These are phyloP conservation scores for Tylochromis polylepis DNA, from an alignment of 2,113 vertebrate species.

Conservation along the genomic window DNA sequence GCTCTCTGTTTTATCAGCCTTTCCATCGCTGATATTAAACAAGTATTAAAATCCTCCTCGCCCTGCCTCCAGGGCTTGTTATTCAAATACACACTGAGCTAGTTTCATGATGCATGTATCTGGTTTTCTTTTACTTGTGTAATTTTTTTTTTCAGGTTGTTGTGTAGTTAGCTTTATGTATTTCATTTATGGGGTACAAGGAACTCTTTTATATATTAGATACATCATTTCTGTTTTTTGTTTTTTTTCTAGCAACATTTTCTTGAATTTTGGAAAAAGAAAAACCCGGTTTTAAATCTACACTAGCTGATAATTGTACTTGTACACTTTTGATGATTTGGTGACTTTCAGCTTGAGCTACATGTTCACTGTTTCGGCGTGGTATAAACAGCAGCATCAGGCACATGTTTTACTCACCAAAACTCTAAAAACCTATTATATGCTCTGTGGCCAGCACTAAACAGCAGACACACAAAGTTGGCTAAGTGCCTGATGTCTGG, in stretches of 20 bases:
- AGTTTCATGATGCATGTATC: background rate
- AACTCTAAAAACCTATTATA: background rate
- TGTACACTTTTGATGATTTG: background rate
- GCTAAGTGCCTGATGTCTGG: background rate
- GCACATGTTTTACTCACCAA: background rate
- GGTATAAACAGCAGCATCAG: background rate
- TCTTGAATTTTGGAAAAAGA: background rate
- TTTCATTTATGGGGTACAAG: background rate
- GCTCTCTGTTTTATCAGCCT: background rate
- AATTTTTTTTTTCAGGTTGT: background rate
- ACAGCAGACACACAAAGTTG: background rate
- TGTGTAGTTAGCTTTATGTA: background rate
- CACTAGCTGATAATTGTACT: background rate
- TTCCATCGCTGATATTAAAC: background rate
- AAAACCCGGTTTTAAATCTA: background rate
- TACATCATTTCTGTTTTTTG: background rate
- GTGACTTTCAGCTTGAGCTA: background rate
- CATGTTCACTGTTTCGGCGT: background rate
- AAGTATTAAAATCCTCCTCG: background rate
- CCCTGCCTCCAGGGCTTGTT: background rate
- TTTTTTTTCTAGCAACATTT: background rate
- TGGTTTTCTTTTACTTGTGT: background rate
- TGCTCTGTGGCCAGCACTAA: background rate
- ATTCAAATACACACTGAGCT: background rate
- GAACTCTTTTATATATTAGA: background rate